phyloP scores from a whole-genome alignment of 2,888 invertebrate species.

The Yponomeuta cagnagella region DNA sequence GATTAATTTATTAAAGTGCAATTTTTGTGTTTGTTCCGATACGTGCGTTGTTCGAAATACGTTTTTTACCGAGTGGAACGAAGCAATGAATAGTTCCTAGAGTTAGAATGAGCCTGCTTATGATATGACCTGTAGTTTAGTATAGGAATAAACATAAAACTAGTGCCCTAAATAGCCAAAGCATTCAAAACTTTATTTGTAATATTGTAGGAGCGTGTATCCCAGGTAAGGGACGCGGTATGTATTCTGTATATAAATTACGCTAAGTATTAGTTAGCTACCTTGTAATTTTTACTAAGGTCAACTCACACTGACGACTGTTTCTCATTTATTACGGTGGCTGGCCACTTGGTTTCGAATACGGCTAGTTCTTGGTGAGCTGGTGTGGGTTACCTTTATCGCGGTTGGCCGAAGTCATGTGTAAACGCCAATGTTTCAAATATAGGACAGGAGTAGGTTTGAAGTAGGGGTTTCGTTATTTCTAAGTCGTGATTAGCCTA shows the following conservation, averaged over 20 bases:
- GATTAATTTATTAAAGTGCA: conserved; percentile 3
- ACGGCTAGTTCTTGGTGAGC: background rate
- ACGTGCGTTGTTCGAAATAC: background rate
- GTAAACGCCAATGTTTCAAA: conserved; percentile 5
- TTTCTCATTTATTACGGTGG: conserved; percentile 5
- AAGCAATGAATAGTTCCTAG: conserved; percentile 8
- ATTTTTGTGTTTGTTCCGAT: conserved; percentile 13
- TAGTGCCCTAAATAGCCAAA: conserved; percentile 68
- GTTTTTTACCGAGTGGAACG: background rate
- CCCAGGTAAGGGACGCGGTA: conserved; percentile 10
- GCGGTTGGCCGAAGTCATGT: conserved; percentile 1
- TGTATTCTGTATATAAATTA: conserved; percentile 14
- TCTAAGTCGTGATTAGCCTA: conserved; percentile 12
- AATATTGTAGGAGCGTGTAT: conserved; percentile 38
- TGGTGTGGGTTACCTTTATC: background rate
- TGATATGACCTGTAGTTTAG: conserved; percentile 9
- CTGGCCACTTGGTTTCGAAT: conserved; percentile 7
- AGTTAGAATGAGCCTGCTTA: conserved; percentile 4
- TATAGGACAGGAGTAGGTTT: conserved; percentile 6
- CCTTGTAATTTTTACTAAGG: background rate
- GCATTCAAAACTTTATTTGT: conserved; percentile 69
- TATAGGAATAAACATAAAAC: conserved; percentile 23
- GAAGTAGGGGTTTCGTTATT: conserved; percentile 1
- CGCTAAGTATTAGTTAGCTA: conserved; percentile 7
- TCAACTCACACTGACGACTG: background rate